These are phyloP conservation scores for Microchrysa polita DNA, from an alignment of 2,888 invertebrate species.

Conservation along the genomic window DNA sequence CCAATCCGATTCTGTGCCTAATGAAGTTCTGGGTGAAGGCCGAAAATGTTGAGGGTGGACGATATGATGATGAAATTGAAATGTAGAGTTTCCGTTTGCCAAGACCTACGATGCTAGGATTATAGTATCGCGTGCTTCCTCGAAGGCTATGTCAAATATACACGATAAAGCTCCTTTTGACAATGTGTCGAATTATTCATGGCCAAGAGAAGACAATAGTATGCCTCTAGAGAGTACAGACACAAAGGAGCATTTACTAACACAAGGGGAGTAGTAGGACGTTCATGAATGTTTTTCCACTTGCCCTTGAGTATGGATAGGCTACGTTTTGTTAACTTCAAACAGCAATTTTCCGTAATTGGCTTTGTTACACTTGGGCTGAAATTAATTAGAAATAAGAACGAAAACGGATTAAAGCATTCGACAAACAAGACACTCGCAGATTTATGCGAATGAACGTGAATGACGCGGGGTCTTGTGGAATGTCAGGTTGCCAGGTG, in stretches of 20 bases:
- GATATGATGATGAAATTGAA: neutral
- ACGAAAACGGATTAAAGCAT: slow-evolving; percentile 2
- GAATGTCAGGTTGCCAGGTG: too few relatives aligned
- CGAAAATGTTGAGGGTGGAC: neutral
- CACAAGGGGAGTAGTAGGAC: too few relatives aligned
- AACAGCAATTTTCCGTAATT: neutral
- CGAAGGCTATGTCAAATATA: slow-evolving; percentile 12
- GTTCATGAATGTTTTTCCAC: too few relatives aligned
- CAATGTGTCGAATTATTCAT: slow-evolving; percentile 37
- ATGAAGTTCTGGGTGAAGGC: neutral
- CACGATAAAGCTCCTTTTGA: slow-evolving; percentile 8
- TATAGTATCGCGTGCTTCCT: neutral
- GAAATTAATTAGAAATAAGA: neutral
- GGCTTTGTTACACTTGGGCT: neutral
- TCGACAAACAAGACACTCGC: neutral
- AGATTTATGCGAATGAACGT: neutral
- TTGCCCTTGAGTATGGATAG: neutral
- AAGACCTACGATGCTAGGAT: neutral
- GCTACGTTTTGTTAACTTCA: neutral
- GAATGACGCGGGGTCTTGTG: too few relatives aligned
- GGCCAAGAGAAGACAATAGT: slow-evolving; percentile 25
- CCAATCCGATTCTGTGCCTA: neutral
- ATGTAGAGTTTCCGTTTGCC: neutral
- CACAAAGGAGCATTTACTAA: too few relatives aligned
- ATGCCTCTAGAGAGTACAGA: too few relatives aligned